A percentile compares a stretch with the other conserved stretches of the same genome.
These are phyloP conservation scores for Scaptomyza parva DNA, from an alignment of 2,888 invertebrate species.

Conservation along the genomic window DNA sequence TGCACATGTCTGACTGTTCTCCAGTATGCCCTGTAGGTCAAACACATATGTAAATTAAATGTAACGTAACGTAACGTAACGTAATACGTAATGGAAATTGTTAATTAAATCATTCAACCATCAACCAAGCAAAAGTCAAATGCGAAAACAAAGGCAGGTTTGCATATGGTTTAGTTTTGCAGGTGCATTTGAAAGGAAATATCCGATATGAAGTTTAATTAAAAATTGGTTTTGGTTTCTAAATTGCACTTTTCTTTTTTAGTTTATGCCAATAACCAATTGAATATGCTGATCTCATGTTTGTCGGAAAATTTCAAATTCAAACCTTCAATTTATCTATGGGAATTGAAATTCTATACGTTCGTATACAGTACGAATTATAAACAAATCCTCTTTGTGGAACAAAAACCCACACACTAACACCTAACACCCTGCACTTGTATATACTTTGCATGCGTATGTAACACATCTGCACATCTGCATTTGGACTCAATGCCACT, in stretches of 20 bases:
- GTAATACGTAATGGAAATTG: neutral
- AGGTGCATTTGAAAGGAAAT: neutral
- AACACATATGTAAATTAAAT: too few species aligned
- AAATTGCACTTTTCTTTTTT: too few species aligned
- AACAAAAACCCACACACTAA: neutral
- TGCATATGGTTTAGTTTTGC: too few species aligned
- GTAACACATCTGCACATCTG: neutral
- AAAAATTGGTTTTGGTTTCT: too few species aligned
- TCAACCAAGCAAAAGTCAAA: conserved; percentile 1
- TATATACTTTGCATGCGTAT: neutral
- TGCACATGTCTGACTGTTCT: conserved; percentile 83
- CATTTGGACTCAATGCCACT: conserved; percentile 34
- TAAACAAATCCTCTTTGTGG: too few species aligned
- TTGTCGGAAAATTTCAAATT: neutral
- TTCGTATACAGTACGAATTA: neutral
- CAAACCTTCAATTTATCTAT: neutral
- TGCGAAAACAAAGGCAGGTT: neutral
- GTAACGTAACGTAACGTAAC: too few species aligned
- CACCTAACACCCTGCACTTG: neutral
- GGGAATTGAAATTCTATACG: neutral
- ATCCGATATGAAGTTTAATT: neutral
- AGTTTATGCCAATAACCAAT: too few species aligned
- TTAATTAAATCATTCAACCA: conserved; percentile 28
- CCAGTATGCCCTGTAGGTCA: conserved; percentile 82
- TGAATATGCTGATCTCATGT: too few species aligned